Conservation (phyloP, 2,113 vertebrate genomes). For the Chloroceryle aenea region DNA sequence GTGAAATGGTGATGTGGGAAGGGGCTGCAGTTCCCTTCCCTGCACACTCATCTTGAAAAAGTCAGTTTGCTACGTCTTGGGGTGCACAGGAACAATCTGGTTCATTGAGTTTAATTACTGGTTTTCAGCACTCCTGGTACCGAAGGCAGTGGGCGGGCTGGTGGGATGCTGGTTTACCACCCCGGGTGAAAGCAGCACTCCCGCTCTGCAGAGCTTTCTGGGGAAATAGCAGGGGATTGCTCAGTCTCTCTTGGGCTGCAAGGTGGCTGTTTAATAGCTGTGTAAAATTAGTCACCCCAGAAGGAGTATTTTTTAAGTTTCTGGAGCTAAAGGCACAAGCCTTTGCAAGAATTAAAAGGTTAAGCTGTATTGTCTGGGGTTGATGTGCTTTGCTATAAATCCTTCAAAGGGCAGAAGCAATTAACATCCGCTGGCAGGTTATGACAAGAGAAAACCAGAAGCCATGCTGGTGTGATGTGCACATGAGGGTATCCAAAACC, state of each 20-base stretch:
- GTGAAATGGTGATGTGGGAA: background rate
- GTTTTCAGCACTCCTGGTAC: background rate
- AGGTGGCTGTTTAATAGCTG: background rate
- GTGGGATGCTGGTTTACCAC: background rate
- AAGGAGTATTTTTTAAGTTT: background rate
- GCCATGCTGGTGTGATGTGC: background rate
- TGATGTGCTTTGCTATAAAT: background rate
- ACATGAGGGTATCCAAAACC: background rate
- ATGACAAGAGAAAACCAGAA: background rate
- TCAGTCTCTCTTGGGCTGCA: background rate
- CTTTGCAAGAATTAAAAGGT: background rate
- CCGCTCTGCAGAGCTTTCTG: background rate
- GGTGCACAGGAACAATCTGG: background rate
- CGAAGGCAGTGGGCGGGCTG: background rate
- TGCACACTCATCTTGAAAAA: background rate
- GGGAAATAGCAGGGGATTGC: background rate
- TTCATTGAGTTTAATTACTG: background rate
- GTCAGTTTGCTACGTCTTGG: background rate
- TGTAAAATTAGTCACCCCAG: background rate
- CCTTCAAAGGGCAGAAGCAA: background rate
- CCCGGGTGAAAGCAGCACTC: background rate
- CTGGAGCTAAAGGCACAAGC: background rate
- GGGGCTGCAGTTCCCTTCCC: background rate
- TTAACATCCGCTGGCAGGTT: background rate
- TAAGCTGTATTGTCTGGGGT: background rate